Evolutionary conservation across 2,888 invertebrate species (phyloP).

Genomic region (Euspilapteryx auroguttella): DNA sequence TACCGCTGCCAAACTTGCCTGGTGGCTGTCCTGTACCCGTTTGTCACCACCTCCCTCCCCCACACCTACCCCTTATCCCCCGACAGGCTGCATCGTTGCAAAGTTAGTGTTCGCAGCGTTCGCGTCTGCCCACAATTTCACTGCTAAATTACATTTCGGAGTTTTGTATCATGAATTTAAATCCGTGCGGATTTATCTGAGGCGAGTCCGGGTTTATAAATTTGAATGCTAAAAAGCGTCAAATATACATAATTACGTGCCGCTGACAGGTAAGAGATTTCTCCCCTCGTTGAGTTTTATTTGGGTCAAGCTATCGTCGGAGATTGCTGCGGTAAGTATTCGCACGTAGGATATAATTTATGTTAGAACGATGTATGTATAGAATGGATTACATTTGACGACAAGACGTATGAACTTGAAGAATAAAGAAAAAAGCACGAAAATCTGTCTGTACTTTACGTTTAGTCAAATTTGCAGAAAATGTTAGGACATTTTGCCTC

Average conservation of each 20-base stretch:
- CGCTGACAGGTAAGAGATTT: constrained; percentile 4
- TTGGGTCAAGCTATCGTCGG: constrained; percentile 21
- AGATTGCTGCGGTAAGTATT: constrained; percentile 14
- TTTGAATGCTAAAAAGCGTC: neutral
- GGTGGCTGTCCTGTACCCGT: constrained; percentile 20
- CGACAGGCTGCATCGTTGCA: constrained; percentile 12
- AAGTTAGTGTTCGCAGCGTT: constrained; percentile 12
- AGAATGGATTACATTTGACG: too few species aligned
- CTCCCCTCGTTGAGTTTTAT: constrained; percentile 12
- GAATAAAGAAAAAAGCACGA: too few species aligned
- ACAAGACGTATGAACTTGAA: too few species aligned
- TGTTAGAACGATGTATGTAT: too few species aligned
- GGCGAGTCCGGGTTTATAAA: too few species aligned
- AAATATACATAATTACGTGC: neutral
- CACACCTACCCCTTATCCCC: constrained; percentile 10
- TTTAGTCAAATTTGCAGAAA: too few species aligned
- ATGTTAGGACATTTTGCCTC: too few species aligned
- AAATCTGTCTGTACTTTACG: too few species aligned
- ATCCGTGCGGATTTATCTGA: too few species aligned
- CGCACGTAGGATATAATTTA: constrained; percentile 8
- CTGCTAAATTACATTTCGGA: constrained; percentile 11
- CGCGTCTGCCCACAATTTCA: constrained; percentile 11
- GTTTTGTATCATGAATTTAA: neutral
- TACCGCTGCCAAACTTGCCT: constrained; percentile 39
- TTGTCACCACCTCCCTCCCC: constrained; percentile 13